Percentiles rank a stretch among this genome's conserved stretches.
phyloP scores from a whole-genome alignment of 1,140 invertebrate species.

The Drosophila ohnishii region DNA sequence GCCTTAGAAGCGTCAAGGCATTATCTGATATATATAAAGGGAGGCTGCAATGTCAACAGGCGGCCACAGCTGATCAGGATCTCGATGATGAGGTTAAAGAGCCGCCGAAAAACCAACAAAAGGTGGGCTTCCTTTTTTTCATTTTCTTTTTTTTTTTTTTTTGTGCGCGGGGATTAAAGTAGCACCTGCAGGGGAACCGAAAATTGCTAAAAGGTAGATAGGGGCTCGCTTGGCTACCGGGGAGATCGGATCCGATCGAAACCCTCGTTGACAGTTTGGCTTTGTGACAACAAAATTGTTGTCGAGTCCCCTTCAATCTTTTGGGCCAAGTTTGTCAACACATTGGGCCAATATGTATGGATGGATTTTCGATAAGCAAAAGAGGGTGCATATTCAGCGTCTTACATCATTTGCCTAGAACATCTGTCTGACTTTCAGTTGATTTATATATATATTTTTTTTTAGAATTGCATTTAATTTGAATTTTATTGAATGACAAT shows the following conservation, averaged over 20 bases:
- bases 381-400: slow-evolving; percentile 50
- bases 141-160: slow-evolving; percentile 4
- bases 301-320: slow-evolving; percentile 58
- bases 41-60: slow-evolving; percentile 22
- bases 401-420: slow-evolving; percentile 62
- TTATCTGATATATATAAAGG: slow-evolving; percentile 38
- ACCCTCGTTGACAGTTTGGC: slow-evolving; percentile 66
- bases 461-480: slow-evolving; percentile 70
- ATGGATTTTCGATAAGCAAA: slow-evolving; percentile 36
- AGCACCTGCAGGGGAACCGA: slow-evolving; percentile 70
- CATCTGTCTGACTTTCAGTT: slow-evolving; percentile 32
- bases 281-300: slow-evolving; percentile 81
- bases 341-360: slow-evolving; percentile 42
- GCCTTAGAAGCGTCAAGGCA: slow-evolving; percentile 65
- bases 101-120: slow-evolving; percentile 28
- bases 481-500: slow-evolving; percentile 81
- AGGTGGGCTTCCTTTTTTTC: slow-evolving; percentile 1
- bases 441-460: slow-evolving; percentile 27
- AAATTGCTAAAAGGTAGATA: slow-evolving; percentile 11
- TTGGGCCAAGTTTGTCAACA: slow-evolving; percentile 71
- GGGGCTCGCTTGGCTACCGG: too few species aligned
- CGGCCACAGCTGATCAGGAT: slow-evolving; percentile 23
- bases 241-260: too few species aligned
- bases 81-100: slow-evolving; percentile 11
- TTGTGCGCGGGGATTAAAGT: slow-evolving; percentile 70